A percentile compares a stretch with the other conserved stretches of the same genome.
These are phyloP conservation scores for Drosophila mojavensis DNA, from an alignment of 1,140 invertebrate genomes.

Conservation along the genomic window DNA sequence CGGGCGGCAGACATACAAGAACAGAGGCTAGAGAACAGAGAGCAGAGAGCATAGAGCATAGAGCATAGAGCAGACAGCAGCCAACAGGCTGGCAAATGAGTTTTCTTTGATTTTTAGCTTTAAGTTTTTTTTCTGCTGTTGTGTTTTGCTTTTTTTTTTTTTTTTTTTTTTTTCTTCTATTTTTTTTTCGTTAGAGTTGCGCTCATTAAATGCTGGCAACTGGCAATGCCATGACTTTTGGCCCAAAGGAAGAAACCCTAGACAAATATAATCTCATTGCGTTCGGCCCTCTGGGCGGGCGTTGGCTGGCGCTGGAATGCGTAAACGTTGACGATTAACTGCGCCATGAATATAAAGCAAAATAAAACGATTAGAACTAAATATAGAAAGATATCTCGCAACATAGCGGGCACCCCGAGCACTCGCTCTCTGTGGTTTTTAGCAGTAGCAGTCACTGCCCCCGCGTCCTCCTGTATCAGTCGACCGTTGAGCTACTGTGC, in stretches of 20 bases:
- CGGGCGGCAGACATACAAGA: background rate
- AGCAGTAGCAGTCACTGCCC: background rate
- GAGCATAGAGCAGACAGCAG: background rate
- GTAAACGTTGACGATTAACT: slow-evolving; percentile 84
- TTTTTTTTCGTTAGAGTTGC: background rate
- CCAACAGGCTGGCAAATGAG: slow-evolving; percentile 1
- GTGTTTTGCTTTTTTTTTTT: background rate
- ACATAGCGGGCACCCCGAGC: slow-evolving; percentile 60
- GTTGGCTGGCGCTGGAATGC: slow-evolving; percentile 80
- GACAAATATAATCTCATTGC: slow-evolving; percentile 83
- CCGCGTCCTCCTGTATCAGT: background rate
- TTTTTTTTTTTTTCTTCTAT: no score
- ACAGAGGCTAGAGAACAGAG: no score
- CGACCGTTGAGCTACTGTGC: background rate
- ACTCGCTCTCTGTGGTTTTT: slow-evolving; percentile 14
- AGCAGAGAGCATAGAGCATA: no score
- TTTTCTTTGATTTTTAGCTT: slow-evolving; percentile 56
- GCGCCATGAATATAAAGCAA: slow-evolving; percentile 84
- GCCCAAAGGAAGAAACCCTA: slow-evolving; percentile 38
- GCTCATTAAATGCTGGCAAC: slow-evolving; percentile 58
- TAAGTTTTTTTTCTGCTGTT: slow-evolving; percentile 8
- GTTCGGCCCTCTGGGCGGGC: slow-evolving; percentile 66
- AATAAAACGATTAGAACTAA: slow-evolving; percentile 83
- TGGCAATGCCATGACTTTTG: slow-evolving; percentile 59
- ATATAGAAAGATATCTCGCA: slow-evolving; percentile 83